These are phyloP conservation scores for Platysternon megacephalum DNA, from an alignment of 2,113 vertebrate genomes.

Conservation along the genomic window DNA sequence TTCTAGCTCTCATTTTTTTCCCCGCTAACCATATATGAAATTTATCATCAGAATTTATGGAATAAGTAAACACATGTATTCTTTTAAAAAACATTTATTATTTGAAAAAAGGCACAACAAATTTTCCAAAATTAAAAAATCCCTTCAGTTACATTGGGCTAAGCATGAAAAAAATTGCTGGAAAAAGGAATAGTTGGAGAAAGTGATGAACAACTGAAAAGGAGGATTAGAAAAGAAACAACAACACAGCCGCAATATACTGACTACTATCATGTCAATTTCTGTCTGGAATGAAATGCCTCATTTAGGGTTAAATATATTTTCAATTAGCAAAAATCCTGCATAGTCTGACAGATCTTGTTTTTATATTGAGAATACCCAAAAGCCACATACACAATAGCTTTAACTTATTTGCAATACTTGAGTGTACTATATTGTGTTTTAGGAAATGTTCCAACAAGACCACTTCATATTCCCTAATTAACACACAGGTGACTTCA, in stretches of 20 bases:
- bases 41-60: neutral
- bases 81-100: neutral
- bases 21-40: neutral
- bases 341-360: neutral
- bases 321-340: neutral
- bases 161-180: neutral
- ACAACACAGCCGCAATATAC: neutral
- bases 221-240: neutral
- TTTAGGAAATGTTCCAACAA: slow-evolving; percentile 8
- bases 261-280: fast-evolving
- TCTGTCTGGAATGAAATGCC: neutral
- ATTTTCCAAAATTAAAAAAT: neutral
- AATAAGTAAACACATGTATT: neutral
- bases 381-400: neutral
- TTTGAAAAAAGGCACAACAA: neutral
- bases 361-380: neutral
- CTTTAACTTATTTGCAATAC: neutral
- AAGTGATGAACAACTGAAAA: neutral
- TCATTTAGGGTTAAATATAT: neutral
- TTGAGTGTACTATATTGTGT: neutral
- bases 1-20: neutral
- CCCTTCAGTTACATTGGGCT: neutral
- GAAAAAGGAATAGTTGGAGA: neutral
- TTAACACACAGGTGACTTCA: slow-evolving; percentile 32
- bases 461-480: neutral